These are phyloP conservation scores for Megaptera novaeangliae DNA, from an alignment of 2,113 vertebrate species.

Conservation along the genomic window DNA sequence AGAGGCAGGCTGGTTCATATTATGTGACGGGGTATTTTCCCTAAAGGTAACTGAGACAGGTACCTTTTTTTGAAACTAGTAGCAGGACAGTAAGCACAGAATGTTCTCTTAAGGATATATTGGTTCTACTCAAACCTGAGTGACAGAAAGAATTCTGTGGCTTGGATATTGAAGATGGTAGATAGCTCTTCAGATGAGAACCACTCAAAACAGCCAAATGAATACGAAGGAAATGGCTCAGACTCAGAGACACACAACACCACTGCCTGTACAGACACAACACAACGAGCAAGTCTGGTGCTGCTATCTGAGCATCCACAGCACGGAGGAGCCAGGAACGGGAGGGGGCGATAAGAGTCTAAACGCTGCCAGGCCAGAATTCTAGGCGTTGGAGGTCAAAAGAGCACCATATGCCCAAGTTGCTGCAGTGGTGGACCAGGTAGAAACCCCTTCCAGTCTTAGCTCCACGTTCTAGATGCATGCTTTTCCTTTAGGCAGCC, in stretches of 20 bases:
- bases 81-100: neutral
- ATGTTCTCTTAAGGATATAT: neutral
- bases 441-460: neutral
- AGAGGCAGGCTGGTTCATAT: neutral
- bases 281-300: neutral
- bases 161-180: neutral
- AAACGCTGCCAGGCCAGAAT: neutral
- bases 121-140: neutral
- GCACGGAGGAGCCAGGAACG: neutral
- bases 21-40: neutral
- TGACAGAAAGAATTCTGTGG: neutral
- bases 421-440: neutral
- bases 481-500: neutral
- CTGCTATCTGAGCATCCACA: neutral
- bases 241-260: neutral
- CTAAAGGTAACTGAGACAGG: neutral
- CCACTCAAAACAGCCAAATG: neutral
- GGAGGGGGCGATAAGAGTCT: neutral
- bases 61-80: neutral
- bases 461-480: neutral
- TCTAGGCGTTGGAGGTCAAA: neutral
- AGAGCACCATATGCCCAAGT: neutral
- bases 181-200: neutral
- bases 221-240: slow-evolving; percentile 12
- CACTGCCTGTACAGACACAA: neutral